phyloP scores from a whole-genome alignment of 2,797 vertebrate species.

The Serranus cabrilla region DNA sequence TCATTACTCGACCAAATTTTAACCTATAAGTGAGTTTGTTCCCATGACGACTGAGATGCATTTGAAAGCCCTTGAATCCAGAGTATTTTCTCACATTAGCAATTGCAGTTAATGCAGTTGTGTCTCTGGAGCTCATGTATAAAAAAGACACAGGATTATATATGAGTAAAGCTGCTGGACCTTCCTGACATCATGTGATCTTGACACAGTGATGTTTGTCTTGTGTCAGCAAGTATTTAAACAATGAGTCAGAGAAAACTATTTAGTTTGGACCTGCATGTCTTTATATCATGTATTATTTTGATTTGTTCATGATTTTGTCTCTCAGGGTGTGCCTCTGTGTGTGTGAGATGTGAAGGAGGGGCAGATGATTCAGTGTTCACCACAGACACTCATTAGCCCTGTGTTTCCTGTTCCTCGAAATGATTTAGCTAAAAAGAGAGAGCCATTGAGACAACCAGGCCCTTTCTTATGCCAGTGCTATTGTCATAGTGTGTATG shows the following conservation, averaged over 20 bases:
- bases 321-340: slow-evolving; percentile 5
- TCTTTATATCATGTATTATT: not conserved
- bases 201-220: not conserved
- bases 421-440: slow-evolving; percentile 11
- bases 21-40: too few species aligned
- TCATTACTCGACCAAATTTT: not conserved
- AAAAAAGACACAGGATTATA: not conserved
- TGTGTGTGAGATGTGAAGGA: not conserved
- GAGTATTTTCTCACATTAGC: not conserved
- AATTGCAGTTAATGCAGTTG: not conserved
- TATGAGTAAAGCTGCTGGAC: not conserved
- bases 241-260: slow-evolving; percentile 5
- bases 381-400: slow-evolving; percentile 7
- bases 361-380: not conserved
- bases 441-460: not conserved
- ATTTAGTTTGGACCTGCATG: not conserved
- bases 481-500: not conserved
- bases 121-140: not conserved
- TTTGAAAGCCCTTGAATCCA: not conserved
- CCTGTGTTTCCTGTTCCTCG: not conserved
- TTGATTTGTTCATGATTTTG: not conserved
- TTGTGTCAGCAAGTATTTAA: not conserved
- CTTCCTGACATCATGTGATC: not conserved
- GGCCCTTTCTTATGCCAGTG: not conserved
- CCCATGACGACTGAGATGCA: too few species aligned